Evolutionary conservation across 2,888 invertebrate species (phyloP), one percentile per base, ranked within the genome.

Genomic region (Geotrupes spiniger): DNA sequence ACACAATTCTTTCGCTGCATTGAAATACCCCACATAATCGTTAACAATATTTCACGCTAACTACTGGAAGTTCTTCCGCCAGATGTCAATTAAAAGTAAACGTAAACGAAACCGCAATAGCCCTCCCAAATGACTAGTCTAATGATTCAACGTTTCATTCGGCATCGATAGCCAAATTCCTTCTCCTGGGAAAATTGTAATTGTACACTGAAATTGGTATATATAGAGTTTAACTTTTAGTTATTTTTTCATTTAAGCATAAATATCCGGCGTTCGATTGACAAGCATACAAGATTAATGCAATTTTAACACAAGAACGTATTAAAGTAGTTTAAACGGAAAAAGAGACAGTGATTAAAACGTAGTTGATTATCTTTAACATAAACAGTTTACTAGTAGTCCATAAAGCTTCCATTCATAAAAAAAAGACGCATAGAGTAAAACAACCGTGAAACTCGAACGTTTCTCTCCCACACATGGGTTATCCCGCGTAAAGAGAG

Each of bases 261-360:
- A 46, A 46, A 46, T 46, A 46, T 46, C 46, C 46, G 40, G 46
- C 36, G 31, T 40, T 28, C 41, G 46, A 46, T 46, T 46, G 46
- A 46, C 46, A 46, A 46, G 46, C 41, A 25, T 36, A 36, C 36
- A 15, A 40, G 41, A 46, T 36, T 46, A 46, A 46, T 41, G 46
- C 33, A 46, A 40, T 46, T 41, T 36, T 15, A 46, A 40, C 36
- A 41, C 36, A 36, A 41, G 15, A 39, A 25, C 10, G 36, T 41
- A 33, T 41, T 40, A 41, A 46, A 46, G 36, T 38, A 21, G 25
- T 38, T 26, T 14, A 28, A 10, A 45, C 16, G 39, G 36, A 36
- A 41, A 40, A 21, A 41, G 17, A 33, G 38, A 39, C 40, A 26
- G 27, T 16, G 46, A 39, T 46, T 46, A 39, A 46, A 33, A 31